A percentile compares a stretch with the other conserved stretches of the same genome.
These are phyloP conservation scores for Philypnodon macrostomus DNA, from an alignment of 2,797 vertebrate genomes.

Conservation along the genomic window DNA sequence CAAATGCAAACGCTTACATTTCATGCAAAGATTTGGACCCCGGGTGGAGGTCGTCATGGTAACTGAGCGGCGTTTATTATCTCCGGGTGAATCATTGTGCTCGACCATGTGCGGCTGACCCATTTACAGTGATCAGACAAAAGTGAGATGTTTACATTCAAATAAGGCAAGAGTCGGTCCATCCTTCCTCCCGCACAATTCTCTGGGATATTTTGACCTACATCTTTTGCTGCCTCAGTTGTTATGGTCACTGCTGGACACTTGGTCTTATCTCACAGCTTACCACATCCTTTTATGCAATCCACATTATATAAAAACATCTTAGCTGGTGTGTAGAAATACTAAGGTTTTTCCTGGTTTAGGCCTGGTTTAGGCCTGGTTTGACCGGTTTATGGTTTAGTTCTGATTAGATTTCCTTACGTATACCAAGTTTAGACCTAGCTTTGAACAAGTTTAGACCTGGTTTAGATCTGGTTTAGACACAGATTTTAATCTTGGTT, in stretches of 20 bases:
- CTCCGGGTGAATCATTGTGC: slow-evolving; percentile 41
- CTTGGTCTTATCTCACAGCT: slow-evolving; percentile 18
- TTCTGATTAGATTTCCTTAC: no score
- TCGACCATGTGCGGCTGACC: slow-evolving; percentile 56
- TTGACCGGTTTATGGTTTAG: no score
- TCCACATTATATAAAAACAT: neutral
- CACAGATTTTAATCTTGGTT: no score
- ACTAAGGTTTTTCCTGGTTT: no score
- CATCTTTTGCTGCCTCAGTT: slow-evolving; percentile 26
- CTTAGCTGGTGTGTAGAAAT: no score
- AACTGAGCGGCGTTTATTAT: slow-evolving; percentile 55
- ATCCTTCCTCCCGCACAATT: slow-evolving; percentile 24
- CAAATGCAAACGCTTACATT: slow-evolving; percentile 46
- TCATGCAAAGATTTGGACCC: slow-evolving; percentile 42
- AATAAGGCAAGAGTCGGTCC: slow-evolving; percentile 21
- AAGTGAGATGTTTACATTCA: slow-evolving; percentile 10
- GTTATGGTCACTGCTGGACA: slow-evolving; percentile 16
- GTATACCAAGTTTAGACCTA: no score
- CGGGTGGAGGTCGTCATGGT: slow-evolving; percentile 35
- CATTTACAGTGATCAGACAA: slow-evolving; percentile 39
- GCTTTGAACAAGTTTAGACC: no score
- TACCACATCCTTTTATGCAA: slow-evolving; percentile 9
- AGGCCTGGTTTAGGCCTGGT: no score
- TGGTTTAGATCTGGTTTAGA: no score
- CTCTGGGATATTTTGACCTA: slow-evolving; percentile 42